A percentile compares a stretch with the other conserved stretches of the same genome.
Evolutionary conservation across 2,113 vertebrate genomes (phyloP).

Genomic region (Pseudolaguvia tuberculata): DNA sequence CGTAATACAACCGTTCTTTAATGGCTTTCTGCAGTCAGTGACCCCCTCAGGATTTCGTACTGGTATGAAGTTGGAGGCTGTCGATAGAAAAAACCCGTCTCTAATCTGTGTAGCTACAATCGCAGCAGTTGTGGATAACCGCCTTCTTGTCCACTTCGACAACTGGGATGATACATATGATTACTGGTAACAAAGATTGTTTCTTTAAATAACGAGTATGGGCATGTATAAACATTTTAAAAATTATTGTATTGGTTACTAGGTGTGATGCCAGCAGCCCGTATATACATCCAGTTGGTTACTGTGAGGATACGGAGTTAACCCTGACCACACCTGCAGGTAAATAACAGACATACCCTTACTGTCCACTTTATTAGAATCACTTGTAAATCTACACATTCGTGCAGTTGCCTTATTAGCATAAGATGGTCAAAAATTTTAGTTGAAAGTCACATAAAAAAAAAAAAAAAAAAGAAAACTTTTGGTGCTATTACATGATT

Average conservation of each 20-base stretch:
- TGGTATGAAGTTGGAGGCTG: conserved; percentile 88
- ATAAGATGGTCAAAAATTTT: no score
- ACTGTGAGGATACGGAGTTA: conserved; percentile 76
- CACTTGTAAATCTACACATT: not conserved
- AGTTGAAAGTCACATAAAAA: no score
- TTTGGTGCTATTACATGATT: no score
- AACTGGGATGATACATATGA: conserved; percentile 85
- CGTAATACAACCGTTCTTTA: not conserved
- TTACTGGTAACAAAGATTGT: conserved; percentile 74
- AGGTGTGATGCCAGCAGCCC: conserved; percentile 91
- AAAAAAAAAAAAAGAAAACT: no score
- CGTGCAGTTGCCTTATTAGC: not conserved
- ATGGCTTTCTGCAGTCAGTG: conserved; percentile 66
- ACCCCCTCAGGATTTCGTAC: conserved; percentile 82
- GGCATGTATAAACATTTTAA: not conserved
- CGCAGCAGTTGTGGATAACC: conserved; percentile 78
- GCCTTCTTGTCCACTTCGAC: conserved; percentile 85
- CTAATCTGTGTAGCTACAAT: conserved; percentile 82
- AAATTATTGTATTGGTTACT: conserved; percentile 5
- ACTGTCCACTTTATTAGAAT: not conserved
- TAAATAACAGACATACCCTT: conserved; percentile 35
- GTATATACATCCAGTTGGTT: conserved; percentile 85
- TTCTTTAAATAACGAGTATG: not conserved
- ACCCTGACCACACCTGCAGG: conserved; percentile 82
- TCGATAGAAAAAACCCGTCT: conserved; percentile 81